Percentiles rank a stretch among this genome's conserved stretches.
These are phyloP conservation scores for Drosophila kepulauana DNA, from an alignment of 1,140 invertebrate species.

Conservation along the genomic window DNA sequence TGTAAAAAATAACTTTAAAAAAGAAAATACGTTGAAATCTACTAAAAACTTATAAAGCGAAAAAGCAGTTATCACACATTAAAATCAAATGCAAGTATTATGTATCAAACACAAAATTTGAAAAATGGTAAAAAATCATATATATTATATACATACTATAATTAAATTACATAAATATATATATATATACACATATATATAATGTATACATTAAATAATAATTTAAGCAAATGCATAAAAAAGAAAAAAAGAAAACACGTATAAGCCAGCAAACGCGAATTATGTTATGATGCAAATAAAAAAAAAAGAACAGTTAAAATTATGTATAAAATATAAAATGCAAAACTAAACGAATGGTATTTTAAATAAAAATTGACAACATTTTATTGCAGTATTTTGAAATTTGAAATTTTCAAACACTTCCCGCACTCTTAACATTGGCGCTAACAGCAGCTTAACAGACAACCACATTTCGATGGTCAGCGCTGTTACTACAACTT, in stretches of 20 bases:
- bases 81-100: constrained; percentile 61
- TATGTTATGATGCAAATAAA: constrained; percentile 48
- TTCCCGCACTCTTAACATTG: neutral
- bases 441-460: neutral
- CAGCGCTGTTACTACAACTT: neutral
- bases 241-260: constrained; percentile 29
- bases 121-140: constrained; percentile 22
- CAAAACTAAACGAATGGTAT: constrained; percentile 46
- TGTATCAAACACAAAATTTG: constrained; percentile 45
- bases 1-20: constrained; percentile 25
- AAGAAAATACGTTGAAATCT: constrained; percentile 28
- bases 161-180: constrained; percentile 13
- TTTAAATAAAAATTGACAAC: constrained; percentile 58
- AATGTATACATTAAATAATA: constrained; percentile 43
- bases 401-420: constrained; percentile 2
- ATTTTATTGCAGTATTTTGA: constrained; percentile 11
- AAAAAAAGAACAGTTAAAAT: constrained; percentile 50
- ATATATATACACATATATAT: constrained; percentile 39
- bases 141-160: constrained; percentile 24
- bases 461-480: no score
- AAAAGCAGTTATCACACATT: constrained; percentile 16
- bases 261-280: constrained; percentile 37
- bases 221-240: constrained; percentile 30
- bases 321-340: constrained; percentile 56
- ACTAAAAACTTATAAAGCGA: constrained; percentile 20